Percentiles rank a stretch among this genome's conserved stretches.
These are phyloP conservation scores for Pica pica DNA, from an alignment of 2,113 vertebrate genomes.

Conservation along the genomic window DNA sequence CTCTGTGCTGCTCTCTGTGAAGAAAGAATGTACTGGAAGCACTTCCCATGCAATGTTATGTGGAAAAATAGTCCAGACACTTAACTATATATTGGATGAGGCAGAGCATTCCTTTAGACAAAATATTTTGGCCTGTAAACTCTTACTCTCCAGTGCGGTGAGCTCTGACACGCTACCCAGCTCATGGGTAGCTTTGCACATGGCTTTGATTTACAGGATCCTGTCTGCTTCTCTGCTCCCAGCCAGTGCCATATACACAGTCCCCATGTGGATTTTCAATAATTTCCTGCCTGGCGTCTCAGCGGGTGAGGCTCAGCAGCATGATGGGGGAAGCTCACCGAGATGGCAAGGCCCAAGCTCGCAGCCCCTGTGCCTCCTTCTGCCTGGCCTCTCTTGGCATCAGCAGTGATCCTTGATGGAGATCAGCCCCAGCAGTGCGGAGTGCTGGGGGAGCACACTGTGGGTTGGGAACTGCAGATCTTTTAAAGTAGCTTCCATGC, in stretches of 20 bases:
- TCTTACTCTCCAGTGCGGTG: neutral
- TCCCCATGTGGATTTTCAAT: neutral
- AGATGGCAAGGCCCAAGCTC: neutral
- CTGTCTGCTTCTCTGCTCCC: neutral
- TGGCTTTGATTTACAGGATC: neutral
- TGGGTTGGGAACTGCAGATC: neutral
- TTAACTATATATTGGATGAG: neutral
- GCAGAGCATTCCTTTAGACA: neutral
- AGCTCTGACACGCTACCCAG: neutral
- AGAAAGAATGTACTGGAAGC: neutral
- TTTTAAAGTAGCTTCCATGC: neutral
- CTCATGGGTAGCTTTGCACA: neutral
- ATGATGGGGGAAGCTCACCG: neutral
- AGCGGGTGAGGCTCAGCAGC: neutral
- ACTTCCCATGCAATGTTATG: neutral
- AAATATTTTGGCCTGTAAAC: neutral
- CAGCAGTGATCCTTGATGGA: neutral
- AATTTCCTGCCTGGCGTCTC: neutral
- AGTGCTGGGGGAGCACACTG: fast-evolving
- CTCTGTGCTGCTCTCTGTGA: neutral
- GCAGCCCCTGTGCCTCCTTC: neutral
- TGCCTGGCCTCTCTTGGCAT: neutral
- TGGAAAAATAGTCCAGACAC: neutral
- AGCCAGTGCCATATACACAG: fast-evolving
- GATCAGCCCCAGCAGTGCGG: neutral